Evolutionary conservation across 2,113 vertebrate species (phyloP).

Genomic region (Todiramphus saurophagus): DNA sequence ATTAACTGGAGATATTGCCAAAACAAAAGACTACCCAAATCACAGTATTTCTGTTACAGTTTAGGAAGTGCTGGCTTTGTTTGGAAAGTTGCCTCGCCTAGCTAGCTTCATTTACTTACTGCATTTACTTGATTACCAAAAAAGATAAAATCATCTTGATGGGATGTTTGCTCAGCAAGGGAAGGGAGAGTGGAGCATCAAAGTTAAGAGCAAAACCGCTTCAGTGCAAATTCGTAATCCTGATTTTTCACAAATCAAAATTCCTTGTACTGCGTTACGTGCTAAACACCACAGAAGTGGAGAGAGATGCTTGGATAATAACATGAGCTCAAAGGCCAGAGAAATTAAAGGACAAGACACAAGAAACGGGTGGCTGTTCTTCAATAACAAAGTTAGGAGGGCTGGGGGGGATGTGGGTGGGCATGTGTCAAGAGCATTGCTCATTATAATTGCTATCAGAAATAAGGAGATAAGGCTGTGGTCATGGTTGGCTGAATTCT

Average conservation of each 20-base stretch:
- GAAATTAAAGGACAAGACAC: background rate
- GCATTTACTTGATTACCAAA: background rate
- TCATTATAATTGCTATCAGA: background rate
- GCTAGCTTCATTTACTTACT: background rate
- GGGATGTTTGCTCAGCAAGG: background rate
- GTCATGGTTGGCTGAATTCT: background rate
- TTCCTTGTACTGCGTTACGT: background rate
- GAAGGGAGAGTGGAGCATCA: background rate
- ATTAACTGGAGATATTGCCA: accelerated
- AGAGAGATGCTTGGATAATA: background rate
- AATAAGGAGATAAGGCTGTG: background rate
- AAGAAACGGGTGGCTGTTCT: background rate
- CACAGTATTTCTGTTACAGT: background rate
- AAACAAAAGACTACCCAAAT: background rate
- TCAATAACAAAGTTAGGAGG: background rate
- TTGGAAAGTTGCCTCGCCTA: background rate
- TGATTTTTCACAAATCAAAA: background rate
- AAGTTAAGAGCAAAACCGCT: background rate
- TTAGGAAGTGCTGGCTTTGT: background rate
- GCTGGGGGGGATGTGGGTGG: accelerated
- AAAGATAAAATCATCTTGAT: background rate
- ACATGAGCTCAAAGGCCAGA: background rate
- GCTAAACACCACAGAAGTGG: background rate
- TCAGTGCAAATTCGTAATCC: background rate
- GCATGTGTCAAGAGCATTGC: background rate